Evolutionary conservation across 2,888 invertebrate species (phyloP), one percentile per base, ranked within the genome.

Genomic region (Diaprepes abbreviatus): DNA sequence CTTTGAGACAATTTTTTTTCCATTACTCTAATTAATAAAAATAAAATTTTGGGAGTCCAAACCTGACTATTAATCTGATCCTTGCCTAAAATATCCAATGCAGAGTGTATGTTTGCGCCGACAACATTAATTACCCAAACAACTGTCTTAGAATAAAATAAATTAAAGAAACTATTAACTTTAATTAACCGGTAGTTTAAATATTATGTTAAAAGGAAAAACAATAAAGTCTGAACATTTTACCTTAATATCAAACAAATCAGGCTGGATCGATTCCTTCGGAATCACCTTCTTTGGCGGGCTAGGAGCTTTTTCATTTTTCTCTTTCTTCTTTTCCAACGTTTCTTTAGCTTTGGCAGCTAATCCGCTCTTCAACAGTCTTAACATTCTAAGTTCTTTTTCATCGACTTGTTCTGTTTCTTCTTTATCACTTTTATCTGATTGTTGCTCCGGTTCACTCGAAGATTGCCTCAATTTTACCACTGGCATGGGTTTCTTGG

Each of bases 281-380:
- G 10, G 9, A 35, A 24, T 3, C 33, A 50, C 21, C 1, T 24
- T 43, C 17, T 38, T 35, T 7, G 59, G 50, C 6, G 66, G 66
- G 36, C 54, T 66, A 31, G 24, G 10, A 24, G 28, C 43, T 2
- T 33, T 50, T 3, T 71, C 64, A 28, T 43, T 68, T 45, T 59
- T 73, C 57, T 76, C 75, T 58, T 71, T 83, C 75, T 87, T 89
- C 79, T 89, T 89, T 71, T 90, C 89, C 64, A 90, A 82, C 1
- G 86, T 85, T 79, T 91, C 92, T 77, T 91, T 91, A 1, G 93
- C 93, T 83, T 93, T 92, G 71, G 91, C 87, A 64, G 92, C 88
- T 80, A 89, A 82, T 73, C 89, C 89, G 75, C 89, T 87, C 76
- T 90, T 90, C 6, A 91, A 81, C 71, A 89, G 85, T 78, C 92